phyloP scores from a whole-genome alignment of 2,797 vertebrate species.

The Schizopygopsis pylzovi region DNA sequence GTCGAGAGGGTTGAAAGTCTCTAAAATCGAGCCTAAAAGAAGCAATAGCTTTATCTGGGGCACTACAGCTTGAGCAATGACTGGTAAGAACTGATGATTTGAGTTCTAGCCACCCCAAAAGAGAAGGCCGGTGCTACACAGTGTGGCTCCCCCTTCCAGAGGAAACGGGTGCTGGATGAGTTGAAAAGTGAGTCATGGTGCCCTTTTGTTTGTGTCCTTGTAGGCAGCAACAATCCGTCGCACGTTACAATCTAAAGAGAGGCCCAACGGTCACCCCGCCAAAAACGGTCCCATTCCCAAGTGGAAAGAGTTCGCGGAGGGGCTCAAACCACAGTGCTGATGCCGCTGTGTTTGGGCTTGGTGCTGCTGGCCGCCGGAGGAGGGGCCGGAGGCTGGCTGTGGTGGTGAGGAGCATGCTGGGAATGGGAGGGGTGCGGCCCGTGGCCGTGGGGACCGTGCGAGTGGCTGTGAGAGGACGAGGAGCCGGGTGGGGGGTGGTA shows the following conservation, averaged over 20 bases:
- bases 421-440: constrained; percentile 72
- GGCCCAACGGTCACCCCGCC: constrained; percentile 26
- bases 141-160: constrained; percentile 63
- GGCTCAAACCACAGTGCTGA: constrained; percentile 93
- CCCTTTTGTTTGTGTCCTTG: constrained; percentile 51
- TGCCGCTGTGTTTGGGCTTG: constrained; percentile 96
- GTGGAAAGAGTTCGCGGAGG: not conserved
- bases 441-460: constrained; percentile 74
- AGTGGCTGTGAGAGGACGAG: constrained; percentile 73
- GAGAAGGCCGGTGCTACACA: constrained; percentile 66
- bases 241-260: constrained; percentile 42
- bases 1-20: constrained; percentile 25
- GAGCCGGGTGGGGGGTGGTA: constrained; percentile 73
- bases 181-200: constrained; percentile 63
- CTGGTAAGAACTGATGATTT: constrained; percentile 42
- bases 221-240: constrained; percentile 50
- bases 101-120: constrained; percentile 57
- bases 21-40: constrained; percentile 40
- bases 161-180: constrained; percentile 68
- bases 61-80: constrained; percentile 47
- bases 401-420: constrained; percentile 80
- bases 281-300: constrained; percentile 34
- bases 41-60: constrained; percentile 51
- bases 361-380: constrained; percentile 78
- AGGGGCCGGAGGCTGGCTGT: constrained; percentile 67